Percentiles rank a stretch among this genome's conserved stretches.
phyloP scores from a whole-genome alignment of 2,113 vertebrate genomes.

The Hippolais icterina region DNA sequence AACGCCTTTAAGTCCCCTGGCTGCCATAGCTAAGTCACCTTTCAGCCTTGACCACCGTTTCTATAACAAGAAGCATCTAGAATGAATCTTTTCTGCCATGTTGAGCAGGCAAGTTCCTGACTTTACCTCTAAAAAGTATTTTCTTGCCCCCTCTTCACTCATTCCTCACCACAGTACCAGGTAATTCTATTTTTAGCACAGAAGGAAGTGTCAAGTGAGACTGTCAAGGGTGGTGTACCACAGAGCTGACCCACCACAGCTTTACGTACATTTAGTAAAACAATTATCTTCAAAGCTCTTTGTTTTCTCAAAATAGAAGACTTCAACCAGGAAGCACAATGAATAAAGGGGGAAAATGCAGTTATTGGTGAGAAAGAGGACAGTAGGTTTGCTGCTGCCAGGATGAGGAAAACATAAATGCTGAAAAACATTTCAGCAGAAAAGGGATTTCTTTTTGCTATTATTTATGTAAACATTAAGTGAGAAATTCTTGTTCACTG shows the following conservation, averaged over 20 bases:
- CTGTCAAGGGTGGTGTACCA: background rate
- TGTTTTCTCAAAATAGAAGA: slow-evolving; percentile 13
- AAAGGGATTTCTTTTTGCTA: background rate
- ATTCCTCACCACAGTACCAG: background rate
- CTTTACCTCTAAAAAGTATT: background rate
- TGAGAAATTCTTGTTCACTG: background rate
- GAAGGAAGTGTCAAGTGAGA: background rate
- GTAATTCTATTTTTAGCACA: background rate
- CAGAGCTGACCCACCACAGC: background rate
- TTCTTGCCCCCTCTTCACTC: background rate
- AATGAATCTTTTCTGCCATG: background rate
- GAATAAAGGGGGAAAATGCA: background rate
- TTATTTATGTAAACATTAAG: background rate
- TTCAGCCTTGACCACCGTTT: background rate
- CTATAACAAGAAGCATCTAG: background rate
- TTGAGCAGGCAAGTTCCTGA: background rate
- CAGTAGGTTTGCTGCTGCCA: background rate
- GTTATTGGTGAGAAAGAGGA: background rate
- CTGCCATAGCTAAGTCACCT: background rate
- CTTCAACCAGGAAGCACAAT: background rate
- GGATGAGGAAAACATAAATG: background rate
- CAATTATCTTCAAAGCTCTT: background rate
- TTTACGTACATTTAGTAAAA: background rate
- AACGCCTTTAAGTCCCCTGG: background rate
- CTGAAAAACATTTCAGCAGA: background rate